Evolutionary conservation across 2,113 vertebrate species (phyloP).

Genomic region (Atractosteus spatula): DNA sequence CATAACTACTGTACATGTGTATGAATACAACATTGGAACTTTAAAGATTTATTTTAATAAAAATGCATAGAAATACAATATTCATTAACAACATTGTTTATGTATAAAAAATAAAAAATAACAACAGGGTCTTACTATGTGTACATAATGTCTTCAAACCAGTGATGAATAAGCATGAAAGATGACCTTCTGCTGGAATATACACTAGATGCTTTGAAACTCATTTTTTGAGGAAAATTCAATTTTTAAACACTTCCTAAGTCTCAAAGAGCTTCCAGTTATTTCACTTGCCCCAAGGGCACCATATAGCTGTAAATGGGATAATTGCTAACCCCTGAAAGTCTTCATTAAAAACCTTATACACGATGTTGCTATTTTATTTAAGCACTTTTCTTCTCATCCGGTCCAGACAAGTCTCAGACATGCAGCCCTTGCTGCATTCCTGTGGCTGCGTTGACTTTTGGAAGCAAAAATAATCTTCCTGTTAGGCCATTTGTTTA

Average conservation of each 20-base stretch:
- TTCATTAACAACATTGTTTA: too few species aligned
- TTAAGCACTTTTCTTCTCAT: conserved; percentile 11
- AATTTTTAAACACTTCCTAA: neutral
- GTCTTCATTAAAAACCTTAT: neutral
- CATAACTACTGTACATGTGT: too few species aligned
- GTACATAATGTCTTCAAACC: too few species aligned
- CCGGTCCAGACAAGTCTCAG: conserved; percentile 26
- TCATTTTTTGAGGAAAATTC: neutral
- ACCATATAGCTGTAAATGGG: neutral
- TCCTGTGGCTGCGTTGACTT: conserved; percentile 1
- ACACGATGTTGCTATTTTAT: neutral
- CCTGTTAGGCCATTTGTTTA: conserved; percentile 27
- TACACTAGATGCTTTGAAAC: too few species aligned
- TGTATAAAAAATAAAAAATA: too few species aligned
- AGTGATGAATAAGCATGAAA: too few species aligned
- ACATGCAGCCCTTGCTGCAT: conserved; percentile 30
- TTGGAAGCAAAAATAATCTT: conserved; percentile 14
- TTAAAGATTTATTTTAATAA: too few species aligned
- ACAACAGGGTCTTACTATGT: too few species aligned
- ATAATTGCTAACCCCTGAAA: conserved; percentile 15
- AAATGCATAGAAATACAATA: too few species aligned
- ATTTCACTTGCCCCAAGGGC: neutral
- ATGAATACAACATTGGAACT: too few species aligned
- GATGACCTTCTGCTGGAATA: too few species aligned
- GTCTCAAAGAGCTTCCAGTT: neutral